phyloP scores from a whole-genome alignment of 1,140 invertebrate species.

The Magallana angulata region DNA sequence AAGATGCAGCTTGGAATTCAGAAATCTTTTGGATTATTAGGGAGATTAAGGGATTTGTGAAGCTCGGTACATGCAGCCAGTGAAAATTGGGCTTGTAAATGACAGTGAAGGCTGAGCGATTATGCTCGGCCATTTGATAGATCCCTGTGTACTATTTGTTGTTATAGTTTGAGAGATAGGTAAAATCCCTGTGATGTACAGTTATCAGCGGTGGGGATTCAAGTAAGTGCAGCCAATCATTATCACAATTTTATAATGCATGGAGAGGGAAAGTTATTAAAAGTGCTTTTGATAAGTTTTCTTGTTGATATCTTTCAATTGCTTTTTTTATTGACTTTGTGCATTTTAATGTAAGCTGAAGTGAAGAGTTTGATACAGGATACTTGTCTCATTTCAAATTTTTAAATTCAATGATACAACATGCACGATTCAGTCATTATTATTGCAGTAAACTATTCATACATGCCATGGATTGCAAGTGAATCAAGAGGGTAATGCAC shows the following conservation, averaged over 20 bases:
- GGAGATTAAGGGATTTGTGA: background rate
- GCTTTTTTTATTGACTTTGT: background rate
- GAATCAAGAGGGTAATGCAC: background rate
- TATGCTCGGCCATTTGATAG: background rate
- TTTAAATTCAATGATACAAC: too few species aligned
- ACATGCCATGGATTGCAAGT: background rate
- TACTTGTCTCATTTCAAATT: too few species aligned
- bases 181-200: slow-evolving; percentile 66
- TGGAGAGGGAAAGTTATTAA: background rate
- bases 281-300: background rate
- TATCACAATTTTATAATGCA: background rate
- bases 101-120: background rate
- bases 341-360: background rate
- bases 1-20: background rate
- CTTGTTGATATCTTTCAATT: background rate
- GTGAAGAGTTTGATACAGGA: too few species aligned
- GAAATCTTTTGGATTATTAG: background rate
- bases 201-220: slow-evolving; percentile 74
- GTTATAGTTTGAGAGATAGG: slow-evolving; percentile 6
- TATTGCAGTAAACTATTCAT: background rate
- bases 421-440: too few species aligned
- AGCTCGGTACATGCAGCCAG: background rate
- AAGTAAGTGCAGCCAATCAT: slow-evolving; percentile 64
- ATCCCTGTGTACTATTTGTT: background rate
- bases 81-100: background rate